phyloP scores from a whole-genome alignment of 2,888 invertebrate genomes.

The Acrobasis consociella region DNA sequence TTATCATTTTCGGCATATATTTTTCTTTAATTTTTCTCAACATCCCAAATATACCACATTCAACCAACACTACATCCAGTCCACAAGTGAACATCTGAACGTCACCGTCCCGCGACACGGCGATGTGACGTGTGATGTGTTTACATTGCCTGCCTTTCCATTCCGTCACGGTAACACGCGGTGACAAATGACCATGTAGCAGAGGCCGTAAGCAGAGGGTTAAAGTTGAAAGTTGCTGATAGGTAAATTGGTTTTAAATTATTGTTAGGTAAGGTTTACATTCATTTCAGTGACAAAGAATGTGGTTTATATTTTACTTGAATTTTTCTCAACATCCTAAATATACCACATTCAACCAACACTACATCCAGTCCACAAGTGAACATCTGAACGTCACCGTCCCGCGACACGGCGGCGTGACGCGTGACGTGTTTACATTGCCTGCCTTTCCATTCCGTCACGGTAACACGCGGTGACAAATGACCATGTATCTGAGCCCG shows the following conservation, averaged over 20 bases:
- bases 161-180: conserved; percentile 13
- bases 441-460: background rate
- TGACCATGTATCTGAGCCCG: conserved; percentile 1
- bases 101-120: conserved; percentile 18
- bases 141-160: conserved; percentile 29
- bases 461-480: conserved; percentile 17
- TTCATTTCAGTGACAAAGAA: too few species aligned
- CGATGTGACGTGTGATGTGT: conserved; percentile 42
- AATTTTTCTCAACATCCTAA: background rate
- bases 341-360: background rate
- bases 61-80: background rate
- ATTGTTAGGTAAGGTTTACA: background rate
- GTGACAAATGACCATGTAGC: conserved; percentile 12
- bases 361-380: background rate
- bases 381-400: conserved; percentile 1
- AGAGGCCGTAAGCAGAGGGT: conserved; percentile 3
- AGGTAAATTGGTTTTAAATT: conserved; percentile 13
- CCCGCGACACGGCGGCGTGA: conserved; percentile 31
- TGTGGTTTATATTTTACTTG: too few species aligned
- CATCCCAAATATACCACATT: background rate
- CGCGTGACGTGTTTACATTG: conserved; percentile 43
- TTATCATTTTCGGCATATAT: too few species aligned
- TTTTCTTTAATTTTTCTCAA: too few species aligned
- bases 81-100: background rate
- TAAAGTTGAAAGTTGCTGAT: conserved; percentile 11